These are phyloP conservation scores for Rhineura floridana DNA, from an alignment of 2,113 vertebrate species.

Conservation along the genomic window DNA sequence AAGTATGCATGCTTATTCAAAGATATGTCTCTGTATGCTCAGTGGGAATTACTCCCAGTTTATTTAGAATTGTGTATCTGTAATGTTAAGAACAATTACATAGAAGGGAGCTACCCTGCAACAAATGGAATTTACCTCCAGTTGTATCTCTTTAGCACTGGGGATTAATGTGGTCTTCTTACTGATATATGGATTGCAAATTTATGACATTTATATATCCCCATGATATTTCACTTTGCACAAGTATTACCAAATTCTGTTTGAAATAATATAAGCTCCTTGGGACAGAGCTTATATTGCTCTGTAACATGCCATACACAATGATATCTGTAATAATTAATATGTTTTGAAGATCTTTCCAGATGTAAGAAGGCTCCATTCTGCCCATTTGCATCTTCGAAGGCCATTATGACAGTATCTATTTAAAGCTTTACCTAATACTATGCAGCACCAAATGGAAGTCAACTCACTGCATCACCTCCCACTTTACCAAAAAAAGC, in stretches of 20 bases:
- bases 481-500: neutral
- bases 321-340: constrained; percentile 33
- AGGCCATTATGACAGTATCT: neutral
- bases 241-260: neutral
- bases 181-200: neutral
- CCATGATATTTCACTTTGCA: neutral
- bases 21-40: neutral
- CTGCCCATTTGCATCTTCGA: neutral
- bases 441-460: neutral
- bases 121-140: neutral
- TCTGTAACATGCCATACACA: constrained; percentile 69
- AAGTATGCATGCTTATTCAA: neutral
- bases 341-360: neutral
- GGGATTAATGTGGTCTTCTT: neutral
- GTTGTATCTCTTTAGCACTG: neutral
- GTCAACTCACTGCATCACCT: neutral
- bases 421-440: neutral
- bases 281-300: constrained; percentile 38
- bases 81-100: neutral
- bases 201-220: neutral
- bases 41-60: neutral
- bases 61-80: neutral
- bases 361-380: neutral
- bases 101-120: neutral
- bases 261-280: constrained; percentile 72